phyloP scores from a whole-genome alignment of 2,113 vertebrate species.

The Lycaon pictus region DNA sequence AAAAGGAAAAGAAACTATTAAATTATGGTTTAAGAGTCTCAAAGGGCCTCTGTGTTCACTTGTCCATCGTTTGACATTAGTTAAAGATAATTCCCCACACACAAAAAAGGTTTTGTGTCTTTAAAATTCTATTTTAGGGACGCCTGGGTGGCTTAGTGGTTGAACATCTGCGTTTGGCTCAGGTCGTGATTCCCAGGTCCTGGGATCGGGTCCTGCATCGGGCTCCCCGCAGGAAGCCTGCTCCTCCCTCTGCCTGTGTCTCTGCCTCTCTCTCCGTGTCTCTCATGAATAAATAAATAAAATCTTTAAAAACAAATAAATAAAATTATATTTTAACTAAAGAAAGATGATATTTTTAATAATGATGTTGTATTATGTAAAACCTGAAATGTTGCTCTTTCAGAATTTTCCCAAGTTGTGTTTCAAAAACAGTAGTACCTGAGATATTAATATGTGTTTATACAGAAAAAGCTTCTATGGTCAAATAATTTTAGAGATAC shows the following conservation, averaged over 20 bases:
- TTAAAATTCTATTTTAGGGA: not conserved
- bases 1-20: slow-evolving; percentile 59
- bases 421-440: slow-evolving; percentile 35
- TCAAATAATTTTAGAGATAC: slow-evolving; percentile 25
- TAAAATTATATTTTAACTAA: slow-evolving; percentile 25
- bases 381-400: not conserved
- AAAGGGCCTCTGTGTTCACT: not conserved
- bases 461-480: not conserved
- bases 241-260: no score
- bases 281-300: no score
- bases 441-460: not conserved
- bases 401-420: slow-evolving; percentile 26
- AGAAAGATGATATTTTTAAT: slow-evolving; percentile 35
- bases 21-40: slow-evolving; percentile 12
- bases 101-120: not conserved
- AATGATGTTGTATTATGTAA: slow-evolving; percentile 18
- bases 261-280: no score
- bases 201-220: no score
- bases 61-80: not conserved
- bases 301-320: no score
- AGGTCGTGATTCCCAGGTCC: no score
- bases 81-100: not conserved
- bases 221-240: no score
- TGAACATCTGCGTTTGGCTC: no score
- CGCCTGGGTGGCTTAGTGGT: no score